These are phyloP conservation scores for Pocota personata DNA, from an alignment of 2,888 invertebrate species.

Conservation along the genomic window DNA sequence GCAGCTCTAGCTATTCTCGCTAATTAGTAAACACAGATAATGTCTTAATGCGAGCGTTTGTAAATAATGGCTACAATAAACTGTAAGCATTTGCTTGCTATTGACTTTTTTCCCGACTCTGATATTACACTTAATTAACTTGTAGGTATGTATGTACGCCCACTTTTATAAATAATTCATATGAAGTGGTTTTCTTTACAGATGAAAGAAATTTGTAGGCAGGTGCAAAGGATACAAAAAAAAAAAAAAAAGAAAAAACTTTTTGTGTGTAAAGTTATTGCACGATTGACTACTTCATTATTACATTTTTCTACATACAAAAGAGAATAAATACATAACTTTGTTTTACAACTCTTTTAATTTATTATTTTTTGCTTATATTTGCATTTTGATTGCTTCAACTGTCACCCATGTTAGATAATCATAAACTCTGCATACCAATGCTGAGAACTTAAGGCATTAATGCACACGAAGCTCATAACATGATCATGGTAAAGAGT, in stretches of 20 bases:
- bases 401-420: background rate
- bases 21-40: background rate
- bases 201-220: background rate
- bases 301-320: background rate
- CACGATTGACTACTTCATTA: background rate
- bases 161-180: conserved; percentile 14
- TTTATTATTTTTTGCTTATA: background rate
- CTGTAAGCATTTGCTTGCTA: background rate
- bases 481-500: no score
- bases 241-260: no score
- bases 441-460: background rate
- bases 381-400: background rate
- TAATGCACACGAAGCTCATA: background rate
- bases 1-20: background rate
- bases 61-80: background rate
- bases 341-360: background rate
- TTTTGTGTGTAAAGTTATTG: background rate
- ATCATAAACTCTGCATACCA: background rate
- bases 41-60: conserved; percentile 1
- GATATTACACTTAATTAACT: conserved; percentile 2
- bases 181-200: background rate
- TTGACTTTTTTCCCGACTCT: background rate
- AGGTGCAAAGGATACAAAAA: background rate
- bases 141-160: background rate
- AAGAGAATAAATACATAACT: background rate